These are phyloP conservation scores for Chloromyia formosa DNA, from an alignment of 2,888 invertebrate species.

Conservation along the genomic window DNA sequence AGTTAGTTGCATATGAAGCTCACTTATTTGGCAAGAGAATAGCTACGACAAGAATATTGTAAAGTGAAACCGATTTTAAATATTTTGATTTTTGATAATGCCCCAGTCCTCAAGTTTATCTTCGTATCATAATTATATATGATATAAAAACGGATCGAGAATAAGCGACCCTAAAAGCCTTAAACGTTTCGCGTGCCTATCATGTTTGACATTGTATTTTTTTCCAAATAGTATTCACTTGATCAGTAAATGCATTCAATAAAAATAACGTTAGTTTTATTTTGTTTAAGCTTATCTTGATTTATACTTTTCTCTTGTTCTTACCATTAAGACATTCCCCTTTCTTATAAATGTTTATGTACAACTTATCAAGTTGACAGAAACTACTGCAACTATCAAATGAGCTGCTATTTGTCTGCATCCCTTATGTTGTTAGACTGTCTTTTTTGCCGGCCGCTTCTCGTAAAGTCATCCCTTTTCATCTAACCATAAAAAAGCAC, in stretches of 20 bases:
- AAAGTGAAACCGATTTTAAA: too few relatives aligned
- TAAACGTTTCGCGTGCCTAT: too few relatives aligned
- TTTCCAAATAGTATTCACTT: slow-evolving; percentile 26
- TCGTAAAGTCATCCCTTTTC: background rate
- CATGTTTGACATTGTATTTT: too few relatives aligned
- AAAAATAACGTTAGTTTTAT: slow-evolving; percentile 19
- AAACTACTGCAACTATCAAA: slow-evolving; percentile 18
- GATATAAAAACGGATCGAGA: too few relatives aligned
- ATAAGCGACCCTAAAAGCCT: too few relatives aligned
- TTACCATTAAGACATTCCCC: background rate
- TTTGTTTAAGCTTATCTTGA: background rate
- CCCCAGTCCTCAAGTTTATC: too few relatives aligned
- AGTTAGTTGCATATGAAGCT: too few relatives aligned
- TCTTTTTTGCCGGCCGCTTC: background rate
- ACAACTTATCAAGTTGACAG: slow-evolving; percentile 7
- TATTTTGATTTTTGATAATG: too few relatives aligned
- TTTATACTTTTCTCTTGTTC: background rate
- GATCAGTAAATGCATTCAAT: slow-evolving; percentile 32
- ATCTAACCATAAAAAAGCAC: slow-evolving; percentile 24
- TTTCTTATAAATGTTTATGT: background rate
- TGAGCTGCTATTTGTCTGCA: slow-evolving; percentile 30
- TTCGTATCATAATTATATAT: too few relatives aligned
- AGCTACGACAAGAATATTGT: too few relatives aligned
- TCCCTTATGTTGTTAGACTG: background rate
- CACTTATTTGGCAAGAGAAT: too few relatives aligned